These are phyloP conservation scores for Eurytoma californica DNA, from an alignment of 2,888 invertebrate species.

Conservation along the genomic window DNA sequence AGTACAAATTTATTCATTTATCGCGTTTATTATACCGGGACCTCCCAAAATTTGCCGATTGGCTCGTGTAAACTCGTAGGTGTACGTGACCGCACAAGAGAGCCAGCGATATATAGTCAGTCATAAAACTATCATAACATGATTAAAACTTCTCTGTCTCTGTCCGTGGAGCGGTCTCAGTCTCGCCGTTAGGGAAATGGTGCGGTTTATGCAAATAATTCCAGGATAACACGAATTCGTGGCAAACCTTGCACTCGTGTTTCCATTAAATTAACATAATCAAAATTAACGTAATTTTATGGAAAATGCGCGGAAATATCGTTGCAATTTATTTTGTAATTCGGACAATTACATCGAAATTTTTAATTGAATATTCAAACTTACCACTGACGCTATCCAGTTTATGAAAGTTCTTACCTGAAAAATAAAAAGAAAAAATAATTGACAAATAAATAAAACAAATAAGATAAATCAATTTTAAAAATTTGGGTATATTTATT, in stretches of 20 bases:
- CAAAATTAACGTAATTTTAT: conserved; percentile 27
- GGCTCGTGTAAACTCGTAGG: neutral
- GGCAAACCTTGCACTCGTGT: conserved; percentile 17
- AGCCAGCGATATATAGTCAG: conserved; percentile 10
- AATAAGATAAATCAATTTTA: too few species aligned
- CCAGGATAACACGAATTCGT: conserved; percentile 12
- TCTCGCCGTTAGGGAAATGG: conserved; percentile 28
- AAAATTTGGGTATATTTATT: too few species aligned
- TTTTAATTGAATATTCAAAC: neutral
- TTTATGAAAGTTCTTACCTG: conserved; percentile 4
- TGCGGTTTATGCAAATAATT: conserved; percentile 45
- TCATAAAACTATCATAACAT: conserved; percentile 43
- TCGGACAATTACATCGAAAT: neutral
- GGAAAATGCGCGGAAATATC: neutral
- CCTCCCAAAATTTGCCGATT: conserved; percentile 57
- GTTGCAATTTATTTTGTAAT: neutral
- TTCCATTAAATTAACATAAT: conserved; percentile 33
- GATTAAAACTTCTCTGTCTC: conserved; percentile 40
- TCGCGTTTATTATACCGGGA: conserved; percentile 52
- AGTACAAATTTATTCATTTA: conserved; percentile 66
- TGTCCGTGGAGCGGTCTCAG: neutral
- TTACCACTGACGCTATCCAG: neutral
- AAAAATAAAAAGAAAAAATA: neutral
- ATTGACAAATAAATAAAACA: too few species aligned
- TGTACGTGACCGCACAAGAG: conserved; percentile 18